Base-by-base conservation (phyloP, 2,797 vertebrate species). In the Pampus argenteus region DNA sequence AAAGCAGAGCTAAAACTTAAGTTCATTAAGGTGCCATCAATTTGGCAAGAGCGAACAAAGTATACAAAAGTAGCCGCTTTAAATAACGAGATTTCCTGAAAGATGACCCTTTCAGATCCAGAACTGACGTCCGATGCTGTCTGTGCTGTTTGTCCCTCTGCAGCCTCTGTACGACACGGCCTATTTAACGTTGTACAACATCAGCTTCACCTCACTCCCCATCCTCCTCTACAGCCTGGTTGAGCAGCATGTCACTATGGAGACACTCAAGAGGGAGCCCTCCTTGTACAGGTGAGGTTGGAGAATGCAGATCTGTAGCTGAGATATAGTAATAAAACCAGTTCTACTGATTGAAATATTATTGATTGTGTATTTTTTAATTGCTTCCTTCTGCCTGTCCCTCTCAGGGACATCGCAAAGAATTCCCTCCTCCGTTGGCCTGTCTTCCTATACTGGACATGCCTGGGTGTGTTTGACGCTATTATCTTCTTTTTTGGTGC, bases 141-240 rank as follows among this genome's bases (percentile, higher is more conserved):
- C 10, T 70, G 2, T 47, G 1, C 56, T 38, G 8, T 76, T 45
- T 9, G 84, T 17, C 76, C 81, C 13, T 74, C 56, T 25, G 31
- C 95, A 99, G 98, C 97, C 98, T 69, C 95, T 99, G 76, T 99
- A 99, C 8, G 98, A 99, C 91, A 98, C 98, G 0, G 98, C 98
- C 15, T 99, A 98, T 89, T 93, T 99, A 89, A 99, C 98, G 36
- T 91, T 99, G 87, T 99, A 99, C 94, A 99, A 99, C 94, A 99
- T 99, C 95, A 99, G 98, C 93, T 99, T 99, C 93, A 99, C 98
- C 51, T 99, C 98, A 17, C 96, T 99, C 79, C 98, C 98, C 81
- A 98, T 99, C 92, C 96, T 99, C 62, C 92, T 99, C 68, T 99
- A 98, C 64, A 97, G 98, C 89, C 95, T 99, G 64, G 94, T 98